phyloP scores from a whole-genome alignment of 2,113 vertebrate species.

The Scomber colias region DNA sequence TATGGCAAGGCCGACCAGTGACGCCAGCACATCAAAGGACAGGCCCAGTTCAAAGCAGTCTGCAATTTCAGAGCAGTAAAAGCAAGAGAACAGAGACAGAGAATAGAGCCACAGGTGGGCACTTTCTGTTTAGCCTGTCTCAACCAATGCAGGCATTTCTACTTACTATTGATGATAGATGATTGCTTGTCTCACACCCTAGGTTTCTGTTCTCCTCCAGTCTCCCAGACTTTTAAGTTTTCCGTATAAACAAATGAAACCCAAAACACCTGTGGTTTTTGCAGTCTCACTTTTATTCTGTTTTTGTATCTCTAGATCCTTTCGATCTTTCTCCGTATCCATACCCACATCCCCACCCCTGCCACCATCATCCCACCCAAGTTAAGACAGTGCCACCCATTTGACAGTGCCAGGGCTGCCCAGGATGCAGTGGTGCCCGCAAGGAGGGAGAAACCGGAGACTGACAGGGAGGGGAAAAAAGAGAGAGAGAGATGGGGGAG shows the following conservation, averaged over 20 bases:
- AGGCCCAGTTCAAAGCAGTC: constrained; percentile 64
- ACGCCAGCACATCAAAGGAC: constrained; percentile 71
- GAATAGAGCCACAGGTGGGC: constrained; percentile 78
- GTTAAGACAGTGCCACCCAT: constrained; percentile 45
- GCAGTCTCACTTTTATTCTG: constrained; percentile 2
- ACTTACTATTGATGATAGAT: constrained; percentile 66
- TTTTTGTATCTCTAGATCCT: not conserved
- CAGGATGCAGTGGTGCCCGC: constrained; percentile 67
- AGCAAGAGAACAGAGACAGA: constrained; percentile 51
- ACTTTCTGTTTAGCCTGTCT: constrained; percentile 54
- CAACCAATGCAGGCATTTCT: constrained; percentile 45
- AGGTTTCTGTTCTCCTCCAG: constrained; percentile 15
- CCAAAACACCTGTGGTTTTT: not conserved
- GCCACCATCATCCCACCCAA: constrained; percentile 44
- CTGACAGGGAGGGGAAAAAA: constrained; percentile 29
- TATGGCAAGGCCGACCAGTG: constrained; percentile 48
- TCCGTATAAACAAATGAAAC: constrained; percentile 5
- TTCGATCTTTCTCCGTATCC: constrained; percentile 6
- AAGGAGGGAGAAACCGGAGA: constrained; percentile 58
- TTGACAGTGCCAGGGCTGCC: constrained; percentile 67
- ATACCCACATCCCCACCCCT: constrained; percentile 20
- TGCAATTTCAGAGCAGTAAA: constrained; percentile 74
- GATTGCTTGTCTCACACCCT: constrained; percentile 57
- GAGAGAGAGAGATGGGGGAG: not conserved
- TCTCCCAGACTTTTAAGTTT: constrained; percentile 10